Base-by-base conservation (phyloP, 2,888 invertebrate species). In the Anticlea derivata region DNA sequence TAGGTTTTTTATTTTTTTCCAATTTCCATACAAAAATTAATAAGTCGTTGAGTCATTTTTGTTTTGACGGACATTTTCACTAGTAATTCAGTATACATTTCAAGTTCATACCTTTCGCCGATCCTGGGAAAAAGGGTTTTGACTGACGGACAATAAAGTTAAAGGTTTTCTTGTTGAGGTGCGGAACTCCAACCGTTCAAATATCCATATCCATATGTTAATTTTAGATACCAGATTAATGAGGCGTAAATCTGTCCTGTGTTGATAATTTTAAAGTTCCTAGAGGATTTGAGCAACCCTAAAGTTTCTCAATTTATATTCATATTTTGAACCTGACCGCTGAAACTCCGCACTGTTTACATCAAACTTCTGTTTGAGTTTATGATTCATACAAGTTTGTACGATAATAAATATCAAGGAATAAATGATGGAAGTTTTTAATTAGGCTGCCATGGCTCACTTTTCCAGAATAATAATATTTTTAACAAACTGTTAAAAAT, bases 251-350 rank as follows among this genome's bases (percentile, higher is more conserved):
- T 78, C 65, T 68, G 66, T 71, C 67, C 72, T 71, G 68, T 74
- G 78, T 80, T 83, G 81, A 82, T 84, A 76, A 84, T 83, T 84
- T 86, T 81, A 85, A 82, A 84, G 83, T 83, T 81, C 63, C 63
- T 59, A 43, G 60, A 73, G 73, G 73, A 83, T 81, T 80, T 78
- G 68, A 79, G 73, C 76, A 75, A 77, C 82, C 83, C 81, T 63
- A 80, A 87, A 87, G 75, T 87, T 87, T 84, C 71, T 65, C 81
- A 83, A 87, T 86, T 84, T 86, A 84, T 87, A 87, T 87, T 86
- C 85, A 87, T 87, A 86, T 86, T 86, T 86, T 80, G 83, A 80
- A 78, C 76, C 78, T 78, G 78, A 78, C 78, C 79, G 74, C 63
- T 69, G 65, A 80, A 78, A 78, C 76, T 69, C 47, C 51, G 65